Conservation (phyloP, 2,888 invertebrate species). For the Podabrus alpinus region DNA sequence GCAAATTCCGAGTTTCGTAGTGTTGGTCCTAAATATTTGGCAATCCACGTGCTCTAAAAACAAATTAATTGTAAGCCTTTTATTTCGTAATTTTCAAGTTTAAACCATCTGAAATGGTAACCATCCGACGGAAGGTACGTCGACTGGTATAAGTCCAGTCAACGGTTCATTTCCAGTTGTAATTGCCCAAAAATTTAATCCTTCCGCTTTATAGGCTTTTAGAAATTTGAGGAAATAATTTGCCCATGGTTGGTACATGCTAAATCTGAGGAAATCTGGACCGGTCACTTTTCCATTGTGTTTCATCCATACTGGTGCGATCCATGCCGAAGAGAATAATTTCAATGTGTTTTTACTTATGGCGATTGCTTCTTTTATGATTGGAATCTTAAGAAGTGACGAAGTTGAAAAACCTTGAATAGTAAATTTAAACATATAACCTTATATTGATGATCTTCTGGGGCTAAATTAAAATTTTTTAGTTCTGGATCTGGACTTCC, state of each 20-base stretch:
- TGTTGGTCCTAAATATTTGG: slow-evolving; percentile 74
- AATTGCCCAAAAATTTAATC: slow-evolving; percentile 77
- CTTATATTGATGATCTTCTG: slow-evolving; percentile 72
- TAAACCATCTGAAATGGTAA: slow-evolving; percentile 57
- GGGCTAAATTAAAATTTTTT: slow-evolving; percentile 65
- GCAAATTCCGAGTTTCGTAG: slow-evolving; percentile 63
- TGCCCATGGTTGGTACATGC: slow-evolving; percentile 78
- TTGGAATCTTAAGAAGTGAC: slow-evolving; percentile 42
- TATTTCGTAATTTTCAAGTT: neutral
- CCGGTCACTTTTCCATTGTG: slow-evolving; percentile 49
- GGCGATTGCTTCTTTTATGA: slow-evolving; percentile 42
- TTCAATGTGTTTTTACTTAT: slow-evolving; percentile 40
- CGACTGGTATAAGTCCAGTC: slow-evolving; percentile 55
- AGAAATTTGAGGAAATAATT: slow-evolving; percentile 82
- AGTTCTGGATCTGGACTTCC: slow-evolving; percentile 64
- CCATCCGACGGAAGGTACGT: slow-evolving; percentile 80
- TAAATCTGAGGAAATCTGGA: slow-evolving; percentile 41
- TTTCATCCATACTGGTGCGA: slow-evolving; percentile 62
- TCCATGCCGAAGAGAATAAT: slow-evolving; percentile 65
- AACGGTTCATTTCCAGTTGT: slow-evolving; percentile 90
- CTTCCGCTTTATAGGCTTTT: slow-evolving; percentile 71
- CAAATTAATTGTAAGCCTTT: neutral
- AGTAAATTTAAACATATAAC: slow-evolving; percentile 57
- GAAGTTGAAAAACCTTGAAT: neutral
- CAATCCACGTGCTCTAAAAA: slow-evolving; percentile 69